phyloP scores from a whole-genome alignment of 2,888 invertebrate species.

The Magallana nippona region DNA sequence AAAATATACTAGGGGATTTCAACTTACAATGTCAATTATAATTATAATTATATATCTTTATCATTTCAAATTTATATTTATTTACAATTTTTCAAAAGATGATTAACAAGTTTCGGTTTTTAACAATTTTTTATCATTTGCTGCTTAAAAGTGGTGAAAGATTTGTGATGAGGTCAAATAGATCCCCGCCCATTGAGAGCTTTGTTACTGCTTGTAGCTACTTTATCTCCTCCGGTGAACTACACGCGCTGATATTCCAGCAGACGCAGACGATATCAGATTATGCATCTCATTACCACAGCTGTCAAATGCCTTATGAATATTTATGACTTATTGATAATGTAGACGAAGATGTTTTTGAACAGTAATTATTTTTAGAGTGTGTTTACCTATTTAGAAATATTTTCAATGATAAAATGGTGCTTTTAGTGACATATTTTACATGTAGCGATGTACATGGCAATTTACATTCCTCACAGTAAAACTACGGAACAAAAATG shows the following conservation, averaged over 20 bases:
- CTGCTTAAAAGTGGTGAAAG: not conserved
- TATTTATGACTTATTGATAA: slow-evolving; percentile 22
- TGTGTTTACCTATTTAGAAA: not conserved
- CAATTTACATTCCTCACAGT: no score
- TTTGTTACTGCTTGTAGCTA: slow-evolving; percentile 1
- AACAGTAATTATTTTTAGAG: not conserved
- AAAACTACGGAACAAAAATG: no score
- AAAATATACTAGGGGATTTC: no score
- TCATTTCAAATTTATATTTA: not conserved
- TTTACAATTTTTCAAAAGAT: not conserved
- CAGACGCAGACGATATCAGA: slow-evolving; percentile 32
- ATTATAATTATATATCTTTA: not conserved
- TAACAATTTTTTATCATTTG: not conserved
- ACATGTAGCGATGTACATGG: no score
- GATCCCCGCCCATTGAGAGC: slow-evolving; percentile 19
- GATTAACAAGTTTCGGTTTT: not conserved
- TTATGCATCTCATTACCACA: slow-evolving; percentile 33
- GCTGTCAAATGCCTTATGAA: slow-evolving; percentile 31
- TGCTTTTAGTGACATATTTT: not conserved
- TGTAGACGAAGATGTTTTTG: not conserved
- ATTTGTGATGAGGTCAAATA: slow-evolving; percentile 24
- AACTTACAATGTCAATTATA: no score
- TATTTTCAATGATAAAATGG: not conserved
- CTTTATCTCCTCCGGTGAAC: slow-evolving; percentile 5
- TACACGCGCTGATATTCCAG: slow-evolving; percentile 26